phyloP scores from a whole-genome alignment of 2,797 vertebrate genomes.

The Alauda arvensis region DNA sequence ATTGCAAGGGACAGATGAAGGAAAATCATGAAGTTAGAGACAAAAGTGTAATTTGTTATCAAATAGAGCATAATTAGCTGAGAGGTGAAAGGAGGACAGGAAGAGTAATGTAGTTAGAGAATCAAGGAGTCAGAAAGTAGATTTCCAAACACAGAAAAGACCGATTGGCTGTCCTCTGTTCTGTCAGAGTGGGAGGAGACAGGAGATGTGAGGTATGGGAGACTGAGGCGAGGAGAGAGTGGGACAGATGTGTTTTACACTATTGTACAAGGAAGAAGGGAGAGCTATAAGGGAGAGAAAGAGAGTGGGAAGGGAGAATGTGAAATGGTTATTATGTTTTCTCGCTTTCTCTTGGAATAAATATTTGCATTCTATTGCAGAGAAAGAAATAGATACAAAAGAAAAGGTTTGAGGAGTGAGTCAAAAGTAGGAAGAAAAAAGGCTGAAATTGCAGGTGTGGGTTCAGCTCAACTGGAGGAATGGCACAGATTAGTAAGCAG shows the following conservation, averaged over 20 bases:
- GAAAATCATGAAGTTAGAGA: background rate
- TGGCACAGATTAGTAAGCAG: slow-evolving; percentile 51
- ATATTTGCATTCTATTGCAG: slow-evolving; percentile 45
- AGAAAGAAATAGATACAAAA: slow-evolving; percentile 40
- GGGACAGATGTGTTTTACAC: background rate
- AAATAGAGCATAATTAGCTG: background rate
- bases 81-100: background rate
- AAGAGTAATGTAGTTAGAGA: background rate
- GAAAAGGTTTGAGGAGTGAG: slow-evolving; percentile 46
- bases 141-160: background rate
- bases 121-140: background rate
- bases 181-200: background rate
- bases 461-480: slow-evolving; percentile 44
- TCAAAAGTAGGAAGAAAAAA: slow-evolving; percentile 56
- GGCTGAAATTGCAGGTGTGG: slow-evolving; percentile 61
- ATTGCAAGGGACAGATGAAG: background rate
- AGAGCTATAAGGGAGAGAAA: background rate
- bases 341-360: slow-evolving; percentile 30
- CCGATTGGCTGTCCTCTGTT: background rate
- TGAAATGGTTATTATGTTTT: slow-evolving; percentile 49
- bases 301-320: slow-evolving; percentile 13
- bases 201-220: background rate
- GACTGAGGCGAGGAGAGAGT: background rate
- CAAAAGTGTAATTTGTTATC: background rate
- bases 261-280: background rate